Evolutionary conservation across 2,797 vertebrate genomes (phyloP).

Genomic region (Darevskia nairensis): DNA sequence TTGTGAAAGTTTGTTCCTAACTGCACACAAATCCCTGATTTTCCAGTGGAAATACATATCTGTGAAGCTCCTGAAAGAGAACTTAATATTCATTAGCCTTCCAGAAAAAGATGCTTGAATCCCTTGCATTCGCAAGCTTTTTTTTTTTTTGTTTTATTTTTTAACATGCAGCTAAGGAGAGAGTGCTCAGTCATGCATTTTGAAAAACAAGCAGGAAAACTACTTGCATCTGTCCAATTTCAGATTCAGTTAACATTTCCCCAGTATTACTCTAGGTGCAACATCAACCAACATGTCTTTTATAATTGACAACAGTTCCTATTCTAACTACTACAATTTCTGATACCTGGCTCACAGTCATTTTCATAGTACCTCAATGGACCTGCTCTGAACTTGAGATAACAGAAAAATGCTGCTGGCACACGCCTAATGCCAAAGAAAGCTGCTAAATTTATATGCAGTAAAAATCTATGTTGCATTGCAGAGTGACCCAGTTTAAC

Average conservation of each 20-base stretch:
- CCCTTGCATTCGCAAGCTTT: not conserved
- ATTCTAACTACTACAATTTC: conserved; percentile 50
- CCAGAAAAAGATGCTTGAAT: not conserved
- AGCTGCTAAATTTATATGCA: conserved; percentile 67
- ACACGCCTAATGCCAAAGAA: conserved; percentile 60
- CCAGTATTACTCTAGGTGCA: not conserved
- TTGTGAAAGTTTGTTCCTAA: not conserved
- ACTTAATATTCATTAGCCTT: not conserved
- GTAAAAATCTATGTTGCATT: conserved; percentile 63
- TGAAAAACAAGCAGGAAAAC: not conserved
- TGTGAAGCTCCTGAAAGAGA: not conserved
- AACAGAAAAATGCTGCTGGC: conserved; percentile 66
- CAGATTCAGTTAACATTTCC: conserved; percentile 3
- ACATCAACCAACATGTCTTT: conserved; percentile 8
- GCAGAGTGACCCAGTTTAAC: conserved; percentile 64
- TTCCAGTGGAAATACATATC: not conserved
- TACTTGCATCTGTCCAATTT: not conserved
- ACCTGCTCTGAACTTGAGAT: conserved; percentile 65
- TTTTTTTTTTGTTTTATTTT: conserved; percentile 21
- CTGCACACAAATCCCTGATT: conserved; percentile 21
- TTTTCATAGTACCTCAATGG: conserved; percentile 59
- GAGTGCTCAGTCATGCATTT: not conserved
- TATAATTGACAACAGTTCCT: conserved; percentile 36
- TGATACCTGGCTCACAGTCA: conserved; percentile 60
- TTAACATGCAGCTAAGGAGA: not conserved